Evolutionary conservation across 1,140 invertebrate genomes (phyloP).

Genomic region (Thaumetopoea pityocampa): DNA sequence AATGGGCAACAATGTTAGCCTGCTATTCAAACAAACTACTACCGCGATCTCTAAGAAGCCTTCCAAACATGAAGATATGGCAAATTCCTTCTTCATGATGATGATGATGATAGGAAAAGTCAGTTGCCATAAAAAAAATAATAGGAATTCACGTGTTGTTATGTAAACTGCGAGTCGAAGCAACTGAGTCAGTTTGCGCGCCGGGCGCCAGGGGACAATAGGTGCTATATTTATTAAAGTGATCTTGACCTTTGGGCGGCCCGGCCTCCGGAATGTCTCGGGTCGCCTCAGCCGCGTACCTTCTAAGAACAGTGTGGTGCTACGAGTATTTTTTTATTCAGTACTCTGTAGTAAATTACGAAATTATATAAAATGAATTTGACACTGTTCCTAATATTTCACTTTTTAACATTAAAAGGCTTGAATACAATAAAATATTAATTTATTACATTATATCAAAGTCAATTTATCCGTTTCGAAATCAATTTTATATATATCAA

Average conservation of each 20-base stretch:
- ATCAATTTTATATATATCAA: background rate
- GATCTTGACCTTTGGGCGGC: constrained; percentile 53
- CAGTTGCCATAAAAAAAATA: constrained; percentile 14
- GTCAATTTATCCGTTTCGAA: background rate
- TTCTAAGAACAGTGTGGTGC: constrained; percentile 57
- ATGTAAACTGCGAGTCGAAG: no score
- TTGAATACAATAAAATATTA: background rate
- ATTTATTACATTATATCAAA: background rate
- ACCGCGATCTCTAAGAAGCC: no score
- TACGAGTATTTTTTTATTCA: constrained; percentile 48
- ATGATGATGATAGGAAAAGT: no score
- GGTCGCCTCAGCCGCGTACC: constrained; percentile 45
- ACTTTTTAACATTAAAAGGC: no score
- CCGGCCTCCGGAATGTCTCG: constrained; percentile 40
- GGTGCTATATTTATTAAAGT: constrained; percentile 33
- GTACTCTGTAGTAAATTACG: constrained; percentile 24
- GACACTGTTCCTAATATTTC: no score
- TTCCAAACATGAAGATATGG: no score
- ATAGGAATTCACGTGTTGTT: no score
- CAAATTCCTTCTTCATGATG: no score
- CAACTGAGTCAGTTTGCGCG: constrained; percentile 1
- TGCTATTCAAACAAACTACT: no score
- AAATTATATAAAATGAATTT: constrained; percentile 16
- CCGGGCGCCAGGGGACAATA: constrained; percentile 17
- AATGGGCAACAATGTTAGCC: no score